Percentiles rank a stretch among this genome's conserved stretches.
phyloP scores from a whole-genome alignment of 2,113 vertebrate genomes.

The Ploceus nigricollis region DNA sequence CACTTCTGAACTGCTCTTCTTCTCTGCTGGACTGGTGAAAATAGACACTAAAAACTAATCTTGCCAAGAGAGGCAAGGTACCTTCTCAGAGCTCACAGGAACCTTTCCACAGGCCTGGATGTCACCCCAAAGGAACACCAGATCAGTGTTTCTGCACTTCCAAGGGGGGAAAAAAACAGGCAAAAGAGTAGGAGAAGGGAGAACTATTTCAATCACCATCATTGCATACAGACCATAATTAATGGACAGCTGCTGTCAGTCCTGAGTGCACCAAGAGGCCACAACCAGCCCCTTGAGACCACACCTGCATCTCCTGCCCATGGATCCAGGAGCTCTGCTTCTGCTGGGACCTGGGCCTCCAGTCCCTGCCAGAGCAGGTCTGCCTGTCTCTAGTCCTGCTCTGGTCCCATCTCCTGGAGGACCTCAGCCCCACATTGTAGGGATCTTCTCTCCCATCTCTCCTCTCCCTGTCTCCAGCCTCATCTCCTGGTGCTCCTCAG shows the following conservation, averaged over 20 bases:
- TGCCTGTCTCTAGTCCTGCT: neutral
- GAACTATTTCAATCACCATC: neutral
- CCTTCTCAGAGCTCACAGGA: neutral
- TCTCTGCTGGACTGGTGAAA: neutral
- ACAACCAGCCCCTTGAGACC: neutral
- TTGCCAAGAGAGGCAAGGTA: neutral
- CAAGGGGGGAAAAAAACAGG: neutral
- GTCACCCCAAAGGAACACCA: neutral
- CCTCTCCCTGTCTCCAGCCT: neutral
- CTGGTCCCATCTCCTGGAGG: neutral
- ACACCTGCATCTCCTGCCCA: neutral
- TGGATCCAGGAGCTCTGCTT: neutral
- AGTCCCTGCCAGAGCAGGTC: neutral
- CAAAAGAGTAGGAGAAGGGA: neutral
- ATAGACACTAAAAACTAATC: neutral
- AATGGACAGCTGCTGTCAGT: neutral
- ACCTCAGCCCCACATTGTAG: fast-evolving
- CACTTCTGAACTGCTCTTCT: neutral
- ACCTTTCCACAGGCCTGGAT: neutral
- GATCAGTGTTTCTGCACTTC: neutral
- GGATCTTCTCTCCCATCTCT: neutral
- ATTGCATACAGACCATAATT: neutral
- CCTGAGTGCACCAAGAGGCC: neutral
- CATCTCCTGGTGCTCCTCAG: neutral
- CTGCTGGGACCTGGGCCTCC: neutral